A percentile compares a stretch with the other conserved stretches of the same genome.
Conservation (phyloP, 2,797 vertebrate genomes). For the Sebastes itinus region DNA sequence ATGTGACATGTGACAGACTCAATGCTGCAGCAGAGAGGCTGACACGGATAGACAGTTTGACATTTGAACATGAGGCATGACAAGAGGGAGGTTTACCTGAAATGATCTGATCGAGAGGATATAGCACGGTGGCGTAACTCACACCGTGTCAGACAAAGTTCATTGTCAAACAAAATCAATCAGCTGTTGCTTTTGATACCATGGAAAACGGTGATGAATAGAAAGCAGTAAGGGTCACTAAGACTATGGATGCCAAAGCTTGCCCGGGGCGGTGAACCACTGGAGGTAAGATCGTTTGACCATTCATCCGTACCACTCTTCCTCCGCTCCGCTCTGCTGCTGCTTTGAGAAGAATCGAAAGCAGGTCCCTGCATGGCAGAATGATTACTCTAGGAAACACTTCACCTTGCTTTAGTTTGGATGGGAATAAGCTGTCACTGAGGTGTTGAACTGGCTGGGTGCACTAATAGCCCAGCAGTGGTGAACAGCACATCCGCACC, state of each 20-base stretch:
- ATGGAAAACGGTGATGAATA: background rate
- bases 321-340: background rate
- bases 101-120: slow-evolving; percentile 28
- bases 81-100: slow-evolving; percentile 26
- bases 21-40: slow-evolving; percentile 10
- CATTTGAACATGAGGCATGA: slow-evolving; percentile 36
- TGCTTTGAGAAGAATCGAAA: background rate
- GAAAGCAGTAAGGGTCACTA: background rate
- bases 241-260: background rate
- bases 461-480: slow-evolving; percentile 11
- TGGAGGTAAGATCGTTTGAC: background rate
- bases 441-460: slow-evolving; percentile 23
- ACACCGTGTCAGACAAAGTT: slow-evolving; percentile 3
- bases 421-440: slow-evolving; percentile 1
- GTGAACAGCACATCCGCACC: slow-evolving; percentile 3
- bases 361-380: background rate
- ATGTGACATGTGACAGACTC: slow-evolving; percentile 45
- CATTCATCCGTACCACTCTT: background rate
- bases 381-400: background rate
- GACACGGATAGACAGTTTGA: slow-evolving; percentile 40
- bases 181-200: background rate
- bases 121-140: background rate
- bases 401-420: slow-evolving; percentile 14
- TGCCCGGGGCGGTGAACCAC: background rate
- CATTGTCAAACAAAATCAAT: slow-evolving; percentile 22